Evolutionary conservation across 1,140 invertebrate species (phyloP), one percentile per base, ranked within the genome.

Genomic region (Bombyx mandarina): DNA sequence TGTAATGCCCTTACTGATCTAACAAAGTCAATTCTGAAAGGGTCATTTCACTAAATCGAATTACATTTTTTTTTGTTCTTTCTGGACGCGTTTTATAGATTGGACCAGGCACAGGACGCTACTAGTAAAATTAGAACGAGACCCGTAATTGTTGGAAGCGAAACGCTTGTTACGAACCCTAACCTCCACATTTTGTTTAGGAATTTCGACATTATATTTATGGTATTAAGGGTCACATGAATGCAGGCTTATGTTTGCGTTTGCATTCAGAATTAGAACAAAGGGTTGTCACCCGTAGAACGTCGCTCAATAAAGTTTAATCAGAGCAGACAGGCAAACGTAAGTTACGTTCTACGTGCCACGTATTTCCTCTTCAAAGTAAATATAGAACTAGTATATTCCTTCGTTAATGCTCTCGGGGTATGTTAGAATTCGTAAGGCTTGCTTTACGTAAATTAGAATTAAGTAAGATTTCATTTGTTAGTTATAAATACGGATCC

Each of bases 261-360:
- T 69, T 53, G 56, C 58, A 58, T 56, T 53, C 64, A 52, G 60
- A 73, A 69, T 69, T 73, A 70, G 71, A 73, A 73, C 71, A 73
- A 73, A 73, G 67, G 67, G 67, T 70, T 73, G 67, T 73, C 67
- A 67, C 71, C 59, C 61, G 61, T 65, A 58, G 63, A 59, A 69
- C 62, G 65, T 50, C 63, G 65, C 65, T 67, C 67, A 73, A 73
- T 73, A 73, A 73, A 73, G 62, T 73, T 73, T 73, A 73, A 73
- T 73, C 70, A 73, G 65, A 49, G 45, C 42, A 50, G 69, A 69
- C 63, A 66, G 61, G 61, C 57, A 64, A 35, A 63, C 62, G 65
- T 67, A 60, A 66, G 43, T 60, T 66, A 63, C 62, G 54, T 57
- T 58, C 51, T 52, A 35, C 56, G 51, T 61, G 49, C 45, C 54